phyloP scores from a whole-genome alignment of 2,113 vertebrate species.

The Oryzias curvinotus region DNA sequence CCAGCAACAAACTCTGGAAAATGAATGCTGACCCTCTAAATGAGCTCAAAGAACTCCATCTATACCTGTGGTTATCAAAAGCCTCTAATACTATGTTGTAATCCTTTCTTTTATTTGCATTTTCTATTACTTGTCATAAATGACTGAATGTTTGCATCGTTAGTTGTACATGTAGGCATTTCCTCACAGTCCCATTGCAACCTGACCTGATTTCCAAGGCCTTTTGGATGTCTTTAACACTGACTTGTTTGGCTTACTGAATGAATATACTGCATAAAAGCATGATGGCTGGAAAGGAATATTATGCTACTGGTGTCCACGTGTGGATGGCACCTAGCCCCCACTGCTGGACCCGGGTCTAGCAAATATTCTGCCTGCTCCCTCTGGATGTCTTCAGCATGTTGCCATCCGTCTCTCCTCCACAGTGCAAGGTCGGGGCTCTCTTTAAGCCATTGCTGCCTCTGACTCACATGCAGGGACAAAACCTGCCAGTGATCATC shows the following conservation, averaged over 20 bases:
- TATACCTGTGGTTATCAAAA: no score
- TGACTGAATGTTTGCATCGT: no score
- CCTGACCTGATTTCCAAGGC: no score
- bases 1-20: no score
- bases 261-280: conserved; percentile 12
- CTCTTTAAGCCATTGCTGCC: conserved; percentile 79
- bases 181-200: no score
- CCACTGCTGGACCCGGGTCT: conserved; percentile 26
- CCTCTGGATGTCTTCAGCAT: conserved; percentile 59
- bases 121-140: no score
- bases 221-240: no score
- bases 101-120: no score
- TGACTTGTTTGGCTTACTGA: conserved; percentile 1
- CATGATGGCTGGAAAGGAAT: conserved; percentile 57
- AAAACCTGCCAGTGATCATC: conserved; percentile 74
- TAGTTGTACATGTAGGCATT: no score
- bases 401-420: conserved; percentile 56
- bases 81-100: no score
- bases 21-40: no score
- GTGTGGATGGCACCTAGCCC: background rate
- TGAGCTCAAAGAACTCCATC: no score
- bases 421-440: conserved; percentile 75
- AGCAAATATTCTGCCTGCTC: conserved; percentile 65
- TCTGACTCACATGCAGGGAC: conserved; percentile 81
- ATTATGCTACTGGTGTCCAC: conserved; percentile 51